Conservation (phyloP, 2,113 vertebrate genomes). For the Nesogale talazaci region DNA sequence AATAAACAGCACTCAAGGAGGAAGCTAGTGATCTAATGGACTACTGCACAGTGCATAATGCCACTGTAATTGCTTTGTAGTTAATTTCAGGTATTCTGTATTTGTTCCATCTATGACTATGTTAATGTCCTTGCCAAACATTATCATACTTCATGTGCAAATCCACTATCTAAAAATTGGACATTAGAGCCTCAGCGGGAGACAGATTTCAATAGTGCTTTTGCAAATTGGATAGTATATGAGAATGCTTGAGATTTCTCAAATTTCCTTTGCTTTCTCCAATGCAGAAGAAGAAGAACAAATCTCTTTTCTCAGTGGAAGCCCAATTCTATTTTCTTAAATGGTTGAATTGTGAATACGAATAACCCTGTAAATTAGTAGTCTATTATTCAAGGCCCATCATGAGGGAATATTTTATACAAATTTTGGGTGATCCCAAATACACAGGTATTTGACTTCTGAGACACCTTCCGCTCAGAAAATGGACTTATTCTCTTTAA, state of each 20-base stretch:
- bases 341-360: slow-evolving; percentile 58
- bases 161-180: slow-evolving; percentile 66
- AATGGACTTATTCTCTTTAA: not conserved
- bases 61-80: slow-evolving; percentile 69
- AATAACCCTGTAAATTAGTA: slow-evolving; percentile 62
- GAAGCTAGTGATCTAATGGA: slow-evolving; percentile 51
- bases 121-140: slow-evolving; percentile 72
- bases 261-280: slow-evolving; percentile 50
- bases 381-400: slow-evolving; percentile 17
- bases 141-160: slow-evolving; percentile 73
- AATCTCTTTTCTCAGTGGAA: slow-evolving; percentile 54
- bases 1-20: slow-evolving; percentile 42
- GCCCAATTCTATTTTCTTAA: slow-evolving; percentile 62
- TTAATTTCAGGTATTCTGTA: slow-evolving; percentile 67
- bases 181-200: slow-evolving; percentile 63
- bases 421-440: slow-evolving; percentile 25
- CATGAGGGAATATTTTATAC: slow-evolving; percentile 31
- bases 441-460: not conserved
- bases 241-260: slow-evolving; percentile 49
- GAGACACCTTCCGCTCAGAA: not conserved
- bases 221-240: slow-evolving; percentile 57
- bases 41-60: slow-evolving; percentile 42
- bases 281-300: slow-evolving; percentile 50
- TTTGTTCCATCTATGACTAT: slow-evolving; percentile 68
- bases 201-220: slow-evolving; percentile 54